Evolutionary conservation across 2,113 vertebrate genomes (phyloP), one percentile per base, ranked within the genome.

Genomic region (Rissa tridactyla): DNA sequence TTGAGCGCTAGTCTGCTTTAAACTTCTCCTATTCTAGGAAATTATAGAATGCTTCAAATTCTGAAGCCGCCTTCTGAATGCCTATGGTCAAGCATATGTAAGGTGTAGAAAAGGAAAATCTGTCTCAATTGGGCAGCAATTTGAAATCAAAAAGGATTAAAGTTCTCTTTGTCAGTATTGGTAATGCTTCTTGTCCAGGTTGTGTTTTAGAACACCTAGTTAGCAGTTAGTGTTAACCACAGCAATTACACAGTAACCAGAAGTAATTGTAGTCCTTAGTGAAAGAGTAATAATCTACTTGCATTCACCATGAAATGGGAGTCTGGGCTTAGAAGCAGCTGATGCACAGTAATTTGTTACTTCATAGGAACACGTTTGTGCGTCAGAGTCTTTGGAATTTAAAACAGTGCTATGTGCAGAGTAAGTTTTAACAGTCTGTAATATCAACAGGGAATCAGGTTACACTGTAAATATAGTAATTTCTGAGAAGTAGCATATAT

Each of bases 341-440:
- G 90, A 11, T 80, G 49, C 49, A 34, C 46, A 44, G 66, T 6
- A 4, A 82, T 80, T 79, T 61, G 19, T 85, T 92, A 58, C 36
- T 87, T 79, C 30, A 9, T 42, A n/a, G 66, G 36, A 68, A n/a
- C 0, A 0, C 34, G 34, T 23, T 72, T 1, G 2, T 64, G 54
- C 4, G 0, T 76, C 66, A 54, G 1, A 62, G 52, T 61, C 86
- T 29, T 49, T 54, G 77, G 55, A 66, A 78, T 94, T 86, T 32
- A 57, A 70, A 40, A 1, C 16, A 51, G 60, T 47, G 11, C 44
- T 51, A 1, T 10, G 62, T 61, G 51, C 66, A 82, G 58, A 60
- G 47, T 54, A n/a, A 42, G 42, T 25, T 60, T 58, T 69, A 86
- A 58, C 13, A 52, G 49, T 7, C 5, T 30, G 15, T 46, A 15